Base-by-base conservation (phyloP, 2,113 vertebrate genomes). In the Leuciscus idus region DNA sequence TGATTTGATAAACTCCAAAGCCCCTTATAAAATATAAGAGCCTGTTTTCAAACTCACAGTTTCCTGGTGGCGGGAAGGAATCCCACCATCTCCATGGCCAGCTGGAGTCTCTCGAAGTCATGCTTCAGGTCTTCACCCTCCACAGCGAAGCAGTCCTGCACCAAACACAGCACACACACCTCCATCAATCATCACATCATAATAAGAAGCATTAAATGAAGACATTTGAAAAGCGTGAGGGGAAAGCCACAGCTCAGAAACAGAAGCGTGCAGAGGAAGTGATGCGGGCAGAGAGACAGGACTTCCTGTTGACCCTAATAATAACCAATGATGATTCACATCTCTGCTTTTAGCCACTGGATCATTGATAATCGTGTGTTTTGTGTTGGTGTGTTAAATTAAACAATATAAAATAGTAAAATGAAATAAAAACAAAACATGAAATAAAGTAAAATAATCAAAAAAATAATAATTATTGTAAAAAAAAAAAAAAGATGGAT, bases 41-140 rank as follows among this genome's bases (percentile, higher is more conserved):
- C 33, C 33, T 4, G 33, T 33, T 33, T 52, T 23, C 19, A 21
- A 36, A 83, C 81, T 70, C 43, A 99, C 98, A 98, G 97, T 93
- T 95, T 98, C 82, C 97, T 94, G 0, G 97, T 99, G 92, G 94
- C 93, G 52, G 98, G 97, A 88, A 99, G 96, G 89, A 99, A 99
- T 52, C 98, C 98, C 94, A 99, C 98, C 98, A 99, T 99, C 94
- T 99, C 98, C 98, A 99, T 99, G 84, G 98, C 98, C 26, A 99
- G 93, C 66, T 99, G 97, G 46, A 99, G 95, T 59, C 98, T 95
- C 93, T 99, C 98, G 88, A 99, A 99, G 93, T 99, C 98, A 88
- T 99, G 98, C 91, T 96, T 98, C 92, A 99, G 93, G 94, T 99
- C 98, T 91, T 99, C 98, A 62, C 97, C 98, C 91, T 99, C 98